Base-by-base conservation (phyloP, 2,113 vertebrate species). In the Scomber colias region DNA sequence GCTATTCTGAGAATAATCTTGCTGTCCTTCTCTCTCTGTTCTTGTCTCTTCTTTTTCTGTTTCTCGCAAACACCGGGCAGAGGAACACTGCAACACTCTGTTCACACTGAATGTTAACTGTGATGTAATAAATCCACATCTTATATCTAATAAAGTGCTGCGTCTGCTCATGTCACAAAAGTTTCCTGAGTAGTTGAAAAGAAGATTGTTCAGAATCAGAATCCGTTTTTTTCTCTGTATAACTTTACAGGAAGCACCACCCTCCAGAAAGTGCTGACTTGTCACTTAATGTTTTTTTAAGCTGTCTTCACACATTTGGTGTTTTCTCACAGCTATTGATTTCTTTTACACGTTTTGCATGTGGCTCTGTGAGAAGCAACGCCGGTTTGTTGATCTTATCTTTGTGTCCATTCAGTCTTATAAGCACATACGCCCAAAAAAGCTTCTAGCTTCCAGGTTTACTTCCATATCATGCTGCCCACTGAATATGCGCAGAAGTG, bases 1-100 rank as follows among this genome's bases (percentile, higher is more conserved):
- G 66, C 81, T 90, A 86, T 91, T 91, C 83, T 90, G 44, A 90
- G 84, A 85, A 86, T n/a, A 31, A 78, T 67, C 63, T 55, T 70
- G 1, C 68, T 64, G 66, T 79, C 35, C 70, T 24, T 72, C 67
- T 19, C 54, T 48, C 50, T 40, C n/a, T 56, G 66, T 54, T 83
- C 24, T 64, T 75, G 40, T 77, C 59, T 75, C 54, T 80, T 27
- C 30, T 53, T 74, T 40, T 40, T 40, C 8, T 72, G 49, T 85
- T 83, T 65, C 60, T 55, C 67, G 71, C 15, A 62, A 76, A 86
- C 72, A 56, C 2, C 63, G 64, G 44, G 53, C 65, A 80, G 14
- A 66, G 17, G 56, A 82, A 68, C 74, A 73, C 45, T 7, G 61
- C 60, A 67, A 67, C 66, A 66, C 13, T 30, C 3, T 75, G 74